Evolutionary conservation across 2,113 vertebrate genomes (phyloP).

Genomic region (Typhlomys cinereus): DNA sequence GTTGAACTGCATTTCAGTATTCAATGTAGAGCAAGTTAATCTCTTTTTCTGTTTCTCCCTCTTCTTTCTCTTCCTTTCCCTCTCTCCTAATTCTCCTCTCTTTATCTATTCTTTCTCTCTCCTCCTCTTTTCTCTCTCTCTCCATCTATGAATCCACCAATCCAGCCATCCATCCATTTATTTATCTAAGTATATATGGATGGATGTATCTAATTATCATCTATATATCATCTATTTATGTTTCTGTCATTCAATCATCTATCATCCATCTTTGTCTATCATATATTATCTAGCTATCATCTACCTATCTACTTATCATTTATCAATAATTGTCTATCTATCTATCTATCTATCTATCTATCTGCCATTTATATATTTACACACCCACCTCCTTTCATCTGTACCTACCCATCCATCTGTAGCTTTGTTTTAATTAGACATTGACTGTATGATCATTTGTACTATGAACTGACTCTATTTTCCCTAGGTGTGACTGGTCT

Average conservation of each 20-base stretch:
- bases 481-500: not conserved
- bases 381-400: not conserved
- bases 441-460: not conserved
- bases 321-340: not conserved
- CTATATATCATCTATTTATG: not conserved
- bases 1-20: not conserved
- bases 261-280: too few species aligned
- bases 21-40: not conserved
- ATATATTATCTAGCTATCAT: not conserved
- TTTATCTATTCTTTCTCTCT: not conserved
- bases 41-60: not conserved
- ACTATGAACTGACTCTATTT: not conserved
- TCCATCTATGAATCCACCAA: not conserved
- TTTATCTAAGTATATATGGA: not conserved
- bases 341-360: not conserved
- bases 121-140: not conserved
- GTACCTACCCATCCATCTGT: not conserved
- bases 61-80: too few species aligned
- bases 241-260: too few species aligned
- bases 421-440: not conserved
- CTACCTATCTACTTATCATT: too few species aligned
- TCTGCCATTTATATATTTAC: not conserved
- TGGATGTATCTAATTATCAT: not conserved
- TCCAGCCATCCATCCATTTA: not conserved
- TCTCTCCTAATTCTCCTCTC: not conserved